These are phyloP conservation scores for Pseudomyrmex cubaensis DNA, from an alignment of 1,140 invertebrate genomes.

Conservation along the genomic window DNA sequence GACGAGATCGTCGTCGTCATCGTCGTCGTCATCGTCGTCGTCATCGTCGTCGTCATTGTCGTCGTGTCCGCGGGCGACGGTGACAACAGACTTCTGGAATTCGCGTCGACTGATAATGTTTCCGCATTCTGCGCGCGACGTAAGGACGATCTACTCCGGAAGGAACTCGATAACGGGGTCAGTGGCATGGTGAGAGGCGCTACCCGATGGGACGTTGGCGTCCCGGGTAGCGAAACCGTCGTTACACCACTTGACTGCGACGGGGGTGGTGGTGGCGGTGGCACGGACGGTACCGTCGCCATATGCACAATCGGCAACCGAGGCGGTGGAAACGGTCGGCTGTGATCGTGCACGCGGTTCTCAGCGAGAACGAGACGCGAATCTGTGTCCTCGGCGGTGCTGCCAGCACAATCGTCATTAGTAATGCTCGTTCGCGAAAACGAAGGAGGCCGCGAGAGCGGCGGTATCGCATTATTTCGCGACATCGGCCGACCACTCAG, in stretches of 20 bases:
- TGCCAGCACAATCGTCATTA: neutral
- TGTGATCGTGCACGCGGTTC: conserved; percentile 80
- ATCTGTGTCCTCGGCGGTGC: conserved; percentile 47
- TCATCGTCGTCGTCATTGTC: conserved; percentile 12
- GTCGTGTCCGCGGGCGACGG: conserved; percentile 43
- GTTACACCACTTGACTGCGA: conserved; percentile 70
- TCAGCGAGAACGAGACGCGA: conserved; percentile 66
- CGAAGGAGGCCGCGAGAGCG: conserved; percentile 81
- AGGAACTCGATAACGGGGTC: conserved; percentile 76
- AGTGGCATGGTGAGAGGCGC: conserved; percentile 82
- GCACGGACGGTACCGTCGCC: conserved; percentile 67
- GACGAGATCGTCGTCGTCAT: conserved; percentile 42
- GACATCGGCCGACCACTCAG: conserved; percentile 81
- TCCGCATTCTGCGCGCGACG: conserved; percentile 53
- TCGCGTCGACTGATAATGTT: conserved; percentile 53
- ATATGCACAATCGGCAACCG: conserved; percentile 75
- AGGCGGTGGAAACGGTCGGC: conserved; percentile 82
- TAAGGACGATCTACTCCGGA: conserved; percentile 73
- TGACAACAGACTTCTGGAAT: conserved; percentile 43
- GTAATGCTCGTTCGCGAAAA: conserved; percentile 65
- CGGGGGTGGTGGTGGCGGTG: conserved; percentile 78
- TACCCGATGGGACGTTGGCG: conserved; percentile 49
- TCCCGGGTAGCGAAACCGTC: conserved; percentile 72
- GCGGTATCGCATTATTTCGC: conserved; percentile 79
- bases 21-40: conserved; percentile 34